Base-by-base conservation (phyloP, 2,888 invertebrate species). In the Ophion ventricosus region DNA sequence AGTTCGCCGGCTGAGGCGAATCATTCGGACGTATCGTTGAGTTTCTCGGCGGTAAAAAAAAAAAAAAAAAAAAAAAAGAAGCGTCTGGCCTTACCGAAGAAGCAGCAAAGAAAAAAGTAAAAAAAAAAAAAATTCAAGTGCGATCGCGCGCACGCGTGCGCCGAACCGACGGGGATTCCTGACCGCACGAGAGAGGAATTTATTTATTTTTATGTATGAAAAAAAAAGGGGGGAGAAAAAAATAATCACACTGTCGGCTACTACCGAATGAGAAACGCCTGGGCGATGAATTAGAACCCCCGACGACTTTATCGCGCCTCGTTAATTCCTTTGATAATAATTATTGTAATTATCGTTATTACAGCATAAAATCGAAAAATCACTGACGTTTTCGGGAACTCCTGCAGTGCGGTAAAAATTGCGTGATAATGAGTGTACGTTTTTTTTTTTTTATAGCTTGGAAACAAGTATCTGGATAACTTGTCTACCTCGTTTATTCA, bases 21-120 rank as follows among this genome's bases (percentile, higher is more conserved):
- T 86, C 90, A 86, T 81, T 90, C 89, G 82, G 85, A 88, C 88
- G 91, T 86, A 88, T 89, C 91, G 78, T 81, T 61, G 85, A 84
- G 82, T 66, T 69, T 79, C 75, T 59, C 76, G 40, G 57, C 43
- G 57, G 57, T 80, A 87, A 87, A 75, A 87, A 73, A 85, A 85
- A 80, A 80, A 84, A 56, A 56, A 56, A 56, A 86, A 87, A 75
- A 87, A 75, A 85, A 85, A 49, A 67, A 49, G n/a, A 49, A 20
- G 20, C 57, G 14, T 49, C 49, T 17, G 49, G 49, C 2, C 17
- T 49, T 56, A 56, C 54, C 54, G 56, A 74, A 49, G 61, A 85
- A 11, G 49, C 14, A 85, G n/a, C n/a, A n/a, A n/a, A n/a, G n/a
- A n/a, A n/a, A 87, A 86, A 86, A 73, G 80, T 56, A 63, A 85